phyloP scores from a whole-genome alignment of 2,797 vertebrate genomes.

The Antennarius maculatus region DNA sequence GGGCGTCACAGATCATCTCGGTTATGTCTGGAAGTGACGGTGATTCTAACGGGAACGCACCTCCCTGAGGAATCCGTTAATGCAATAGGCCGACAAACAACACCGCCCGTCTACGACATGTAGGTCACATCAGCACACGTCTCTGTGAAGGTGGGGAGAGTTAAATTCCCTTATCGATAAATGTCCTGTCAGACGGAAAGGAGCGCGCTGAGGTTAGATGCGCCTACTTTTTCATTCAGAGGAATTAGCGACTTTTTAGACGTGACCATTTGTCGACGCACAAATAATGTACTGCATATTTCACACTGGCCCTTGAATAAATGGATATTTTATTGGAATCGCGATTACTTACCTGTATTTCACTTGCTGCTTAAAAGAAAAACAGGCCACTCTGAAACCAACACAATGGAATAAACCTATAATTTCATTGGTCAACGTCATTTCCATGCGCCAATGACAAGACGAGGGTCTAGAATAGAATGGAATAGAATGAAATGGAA shows the following conservation, averaged over 20 bases:
- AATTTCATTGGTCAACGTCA: conserved; percentile 70
- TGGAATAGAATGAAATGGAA: not conserved
- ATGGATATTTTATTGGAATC: not conserved
- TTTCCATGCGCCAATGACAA: conserved; percentile 50
- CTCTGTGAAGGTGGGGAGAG: not conserved
- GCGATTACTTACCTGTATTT: conserved; percentile 65
- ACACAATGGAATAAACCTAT: conserved; percentile 58
- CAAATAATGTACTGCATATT: accelerated
- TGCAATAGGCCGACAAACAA: not conserved
- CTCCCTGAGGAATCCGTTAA: conserved; percentile 22
- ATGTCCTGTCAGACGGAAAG: conserved; percentile 7
- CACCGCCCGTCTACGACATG: not conserved
- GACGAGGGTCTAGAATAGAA: conserved; percentile 9
- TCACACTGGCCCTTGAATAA: not conserved
- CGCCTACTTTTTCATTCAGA: conserved; percentile 17
- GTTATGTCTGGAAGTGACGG: conserved; percentile 39
- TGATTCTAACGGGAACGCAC: conserved; percentile 24
- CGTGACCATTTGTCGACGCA: not conserved
- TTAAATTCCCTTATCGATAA: conserved; percentile 1
- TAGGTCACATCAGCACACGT: not conserved
- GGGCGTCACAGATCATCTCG: conserved; percentile 45
- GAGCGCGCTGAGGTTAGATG: conserved; percentile 24
- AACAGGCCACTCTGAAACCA: conserved; percentile 65
- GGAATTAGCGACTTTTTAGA: not conserved
- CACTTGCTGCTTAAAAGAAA: conserved; percentile 57